These are phyloP conservation scores for Netelia melanura DNA, from an alignment of 2,888 invertebrate species.

Conservation along the genomic window DNA sequence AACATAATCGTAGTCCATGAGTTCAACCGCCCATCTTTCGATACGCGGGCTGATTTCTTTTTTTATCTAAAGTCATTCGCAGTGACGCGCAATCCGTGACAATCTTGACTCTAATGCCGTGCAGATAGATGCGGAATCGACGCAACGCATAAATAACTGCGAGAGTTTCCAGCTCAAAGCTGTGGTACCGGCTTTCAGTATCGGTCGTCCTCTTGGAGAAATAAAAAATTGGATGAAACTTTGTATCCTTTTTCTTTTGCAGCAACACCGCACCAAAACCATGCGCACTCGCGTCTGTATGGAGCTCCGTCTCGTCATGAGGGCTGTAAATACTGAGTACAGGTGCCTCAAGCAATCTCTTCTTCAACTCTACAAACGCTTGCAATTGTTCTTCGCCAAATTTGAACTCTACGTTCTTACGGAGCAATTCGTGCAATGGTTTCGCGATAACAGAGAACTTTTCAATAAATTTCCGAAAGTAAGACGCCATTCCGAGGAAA, in stretches of 20 bases:
- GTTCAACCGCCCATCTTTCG: constrained; percentile 73
- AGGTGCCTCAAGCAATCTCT: constrained; percentile 67
- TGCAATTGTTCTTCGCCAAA: constrained; percentile 70
- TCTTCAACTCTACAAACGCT: constrained; percentile 71
- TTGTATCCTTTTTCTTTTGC: constrained; percentile 74
- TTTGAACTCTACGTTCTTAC: constrained; percentile 70
- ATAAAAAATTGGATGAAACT: constrained; percentile 77
- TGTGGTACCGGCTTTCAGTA: constrained; percentile 75
- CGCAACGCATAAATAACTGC: constrained; percentile 69
- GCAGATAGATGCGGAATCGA: constrained; percentile 73
- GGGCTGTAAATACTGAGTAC: constrained; percentile 77
- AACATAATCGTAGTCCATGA: constrained; percentile 72
- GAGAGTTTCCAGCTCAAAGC: constrained; percentile 77
- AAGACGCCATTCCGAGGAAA: constrained; percentile 74
- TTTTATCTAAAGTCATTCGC: constrained; percentile 72
- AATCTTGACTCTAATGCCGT: constrained; percentile 74
- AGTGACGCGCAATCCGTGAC: constrained; percentile 76
- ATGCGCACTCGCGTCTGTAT: constrained; percentile 77
- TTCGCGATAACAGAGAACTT: constrained; percentile 72
- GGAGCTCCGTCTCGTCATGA: constrained; percentile 76
- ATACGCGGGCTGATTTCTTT: constrained; percentile 76
- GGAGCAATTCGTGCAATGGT: constrained; percentile 75
- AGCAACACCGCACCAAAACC: constrained; percentile 78
- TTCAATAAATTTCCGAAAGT: constrained; percentile 75
- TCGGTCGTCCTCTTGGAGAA: constrained; percentile 76